Evolutionary conservation across 2,888 invertebrate genomes (phyloP).

Genomic region (Prostheceraeus crozeri): DNA sequence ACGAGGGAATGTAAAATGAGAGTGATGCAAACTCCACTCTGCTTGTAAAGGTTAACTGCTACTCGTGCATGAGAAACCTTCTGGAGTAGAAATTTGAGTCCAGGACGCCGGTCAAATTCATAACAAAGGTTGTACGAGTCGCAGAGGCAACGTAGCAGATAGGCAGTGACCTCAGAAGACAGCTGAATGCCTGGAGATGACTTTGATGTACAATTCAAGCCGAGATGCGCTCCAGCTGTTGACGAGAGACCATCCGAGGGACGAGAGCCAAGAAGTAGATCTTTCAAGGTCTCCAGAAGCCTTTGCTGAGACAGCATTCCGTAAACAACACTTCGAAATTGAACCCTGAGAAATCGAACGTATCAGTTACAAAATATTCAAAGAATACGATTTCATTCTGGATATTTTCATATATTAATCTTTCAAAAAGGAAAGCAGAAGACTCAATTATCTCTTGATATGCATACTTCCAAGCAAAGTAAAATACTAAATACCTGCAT

Average conservation of each 20-base stretch:
- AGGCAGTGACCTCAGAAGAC: constrained; percentile 8
- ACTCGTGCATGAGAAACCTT: constrained; percentile 61
- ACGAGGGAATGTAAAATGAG: constrained; percentile 71
- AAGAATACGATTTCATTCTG: no score
- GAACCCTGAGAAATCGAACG: no score
- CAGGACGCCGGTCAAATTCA: constrained; percentile 80
- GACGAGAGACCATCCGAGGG: constrained; percentile 47
- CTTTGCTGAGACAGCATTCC: constrained; percentile 84
- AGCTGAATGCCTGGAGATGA: constrained; percentile 34
- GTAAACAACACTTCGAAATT: constrained; percentile 76
- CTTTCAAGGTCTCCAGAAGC: constrained; percentile 79
- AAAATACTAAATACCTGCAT: no score
- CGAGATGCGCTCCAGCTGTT: constrained; percentile 53
- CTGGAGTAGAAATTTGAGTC: constrained; percentile 83
- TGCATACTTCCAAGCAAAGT: no score
- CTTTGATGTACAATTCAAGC: constrained; percentile 43
- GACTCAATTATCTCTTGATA: no score
- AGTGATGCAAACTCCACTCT: constrained; percentile 83
- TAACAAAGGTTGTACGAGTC: constrained; percentile 72
- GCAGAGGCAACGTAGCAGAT: constrained; percentile 61
- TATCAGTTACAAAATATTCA: no score
- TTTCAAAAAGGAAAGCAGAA: no score
- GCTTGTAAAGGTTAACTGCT: constrained; percentile 59
- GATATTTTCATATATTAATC: no score
- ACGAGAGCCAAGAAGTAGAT: constrained; percentile 65